Conservation (phyloP, 2,797 vertebrate genomes). For the Gouania willdenowi region DNA sequence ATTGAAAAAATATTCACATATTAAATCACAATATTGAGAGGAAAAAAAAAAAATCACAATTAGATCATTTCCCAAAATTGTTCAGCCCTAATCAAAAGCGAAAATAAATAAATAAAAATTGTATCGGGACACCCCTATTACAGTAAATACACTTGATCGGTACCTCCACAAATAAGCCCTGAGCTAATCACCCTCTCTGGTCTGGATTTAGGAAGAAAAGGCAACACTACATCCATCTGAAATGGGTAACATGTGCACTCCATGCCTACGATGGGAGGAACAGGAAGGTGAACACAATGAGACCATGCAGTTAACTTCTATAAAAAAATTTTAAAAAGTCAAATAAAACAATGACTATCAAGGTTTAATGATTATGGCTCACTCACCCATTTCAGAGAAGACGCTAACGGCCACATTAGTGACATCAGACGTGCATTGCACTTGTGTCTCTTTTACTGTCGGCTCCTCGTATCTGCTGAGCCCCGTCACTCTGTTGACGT, state of each 20-base stretch:
- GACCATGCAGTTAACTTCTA: too few relatives aligned
- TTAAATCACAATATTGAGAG: too few relatives aligned
- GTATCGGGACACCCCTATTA: too few relatives aligned
- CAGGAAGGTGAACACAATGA: conserved; percentile 12
- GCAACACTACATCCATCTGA: conserved; percentile 84
- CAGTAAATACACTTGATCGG: conserved; percentile 9
- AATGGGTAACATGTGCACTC: conserved; percentile 93
- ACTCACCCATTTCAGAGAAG: conserved; percentile 82
- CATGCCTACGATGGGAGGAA: conserved; percentile 77
- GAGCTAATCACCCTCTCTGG: conserved; percentile 76
- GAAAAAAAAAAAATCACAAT: too few relatives aligned
- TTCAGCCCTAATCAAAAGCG: too few relatives aligned
- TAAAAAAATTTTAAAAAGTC: not conserved
- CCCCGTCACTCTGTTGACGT: conserved; percentile 88
- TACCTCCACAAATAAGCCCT: conserved; percentile 81
- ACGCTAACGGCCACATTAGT: conserved; percentile 87
- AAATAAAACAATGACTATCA: not conserved
- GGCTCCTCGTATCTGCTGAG: conserved; percentile 84
- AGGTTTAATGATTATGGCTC: not conserved
- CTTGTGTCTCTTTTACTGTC: conserved; percentile 55
- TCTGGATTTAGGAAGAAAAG: conserved; percentile 87
- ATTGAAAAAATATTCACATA: too few relatives aligned
- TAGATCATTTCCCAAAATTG: too few relatives aligned
- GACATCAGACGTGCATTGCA: conserved; percentile 81
- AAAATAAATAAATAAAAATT: too few relatives aligned